Evolutionary conservation across 2,797 vertebrate species (phyloP).

Genomic region (Melanotaenia nigrans): DNA sequence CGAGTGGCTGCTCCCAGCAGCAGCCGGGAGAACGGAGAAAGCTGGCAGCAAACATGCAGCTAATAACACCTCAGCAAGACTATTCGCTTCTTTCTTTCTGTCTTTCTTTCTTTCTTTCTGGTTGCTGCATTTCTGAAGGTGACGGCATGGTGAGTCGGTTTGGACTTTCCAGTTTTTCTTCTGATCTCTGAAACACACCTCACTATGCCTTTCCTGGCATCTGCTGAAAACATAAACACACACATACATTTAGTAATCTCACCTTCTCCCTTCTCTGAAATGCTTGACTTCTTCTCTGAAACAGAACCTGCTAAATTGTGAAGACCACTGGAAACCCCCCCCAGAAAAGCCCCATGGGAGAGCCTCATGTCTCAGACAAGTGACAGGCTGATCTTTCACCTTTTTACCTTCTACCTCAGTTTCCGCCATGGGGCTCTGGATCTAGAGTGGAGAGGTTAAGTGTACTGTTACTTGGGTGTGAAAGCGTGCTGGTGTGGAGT

Average conservation of each 20-base stretch:
- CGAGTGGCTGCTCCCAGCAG: slow-evolving; percentile 45
- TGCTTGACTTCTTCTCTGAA: slow-evolving; percentile 52
- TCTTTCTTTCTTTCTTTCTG: slow-evolving; percentile 5
- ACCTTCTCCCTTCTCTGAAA: slow-evolving; percentile 53
- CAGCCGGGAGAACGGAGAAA: slow-evolving; percentile 56
- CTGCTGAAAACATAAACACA: slow-evolving; percentile 38
- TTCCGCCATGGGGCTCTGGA: slow-evolving; percentile 35
- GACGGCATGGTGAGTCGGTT: slow-evolving; percentile 73
- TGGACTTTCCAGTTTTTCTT: slow-evolving; percentile 75
- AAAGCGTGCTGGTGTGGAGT: slow-evolving; percentile 58
- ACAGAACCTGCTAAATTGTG: slow-evolving; percentile 19
- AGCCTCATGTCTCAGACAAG: slow-evolving; percentile 66
- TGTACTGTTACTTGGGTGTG: slow-evolving; percentile 71
- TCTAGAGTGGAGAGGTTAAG: slow-evolving; percentile 44
- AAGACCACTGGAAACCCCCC: slow-evolving; percentile 55
- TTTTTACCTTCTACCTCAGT: slow-evolving; percentile 57
- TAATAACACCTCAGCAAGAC: slow-evolving; percentile 55
- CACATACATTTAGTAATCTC: slow-evolving; percentile 57
- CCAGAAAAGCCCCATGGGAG: slow-evolving; percentile 13
- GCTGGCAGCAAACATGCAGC: slow-evolving; percentile 62
- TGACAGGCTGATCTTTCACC: slow-evolving; percentile 68
- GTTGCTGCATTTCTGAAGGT: slow-evolving; percentile 54
- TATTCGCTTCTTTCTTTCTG: slow-evolving; percentile 6
- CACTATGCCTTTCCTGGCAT: slow-evolving; percentile 57
- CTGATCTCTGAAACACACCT: slow-evolving; percentile 65